Conservation (phyloP, 2,888 invertebrate species). For the Clostera curtula region DNA sequence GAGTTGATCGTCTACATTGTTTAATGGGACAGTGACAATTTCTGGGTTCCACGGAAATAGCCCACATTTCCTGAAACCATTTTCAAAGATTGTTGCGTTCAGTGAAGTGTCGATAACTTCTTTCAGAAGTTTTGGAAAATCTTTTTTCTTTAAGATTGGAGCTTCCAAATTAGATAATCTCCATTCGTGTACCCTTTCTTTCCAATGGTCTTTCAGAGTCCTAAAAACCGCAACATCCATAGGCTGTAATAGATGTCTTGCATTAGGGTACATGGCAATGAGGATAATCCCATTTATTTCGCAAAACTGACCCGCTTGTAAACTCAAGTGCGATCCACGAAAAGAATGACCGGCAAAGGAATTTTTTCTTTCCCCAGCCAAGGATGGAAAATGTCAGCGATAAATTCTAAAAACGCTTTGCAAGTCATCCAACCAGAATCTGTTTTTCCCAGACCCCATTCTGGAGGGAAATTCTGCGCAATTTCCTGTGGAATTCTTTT, state of each 20-base stretch:
- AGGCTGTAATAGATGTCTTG: constrained; percentile 41
- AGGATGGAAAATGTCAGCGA: constrained; percentile 35
- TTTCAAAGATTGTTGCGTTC: constrained; percentile 8
- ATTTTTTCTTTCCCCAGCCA: constrained; percentile 30
- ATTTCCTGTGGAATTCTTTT: constrained; percentile 1
- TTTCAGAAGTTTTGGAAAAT: no score
- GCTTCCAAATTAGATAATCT: constrained; percentile 18
- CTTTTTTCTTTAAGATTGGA: constrained; percentile 13
- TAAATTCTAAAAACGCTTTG: no score
- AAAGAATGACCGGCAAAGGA: constrained; percentile 27
- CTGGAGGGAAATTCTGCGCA: constrained; percentile 23
- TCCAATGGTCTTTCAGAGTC: constrained; percentile 10
- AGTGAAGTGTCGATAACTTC: no score
- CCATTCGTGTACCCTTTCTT: constrained; percentile 13
- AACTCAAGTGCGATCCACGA: constrained; percentile 39
- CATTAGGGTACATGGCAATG: constrained; percentile 26
- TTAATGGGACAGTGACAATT: no score
- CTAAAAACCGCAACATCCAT: constrained; percentile 39
- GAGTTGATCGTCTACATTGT: no score
- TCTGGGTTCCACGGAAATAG: neutral
- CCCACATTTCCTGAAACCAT: constrained; percentile 7
- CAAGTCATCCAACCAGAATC: constrained; percentile 48
- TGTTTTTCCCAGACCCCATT: constrained; percentile 37
- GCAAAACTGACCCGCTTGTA: constrained; percentile 35
- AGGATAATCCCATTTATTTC: constrained; percentile 19